Evolutionary conservation across 2,888 invertebrate genomes (phyloP), one percentile per base, ranked within the genome.

Genomic region (Polymixis lichenea): DNA sequence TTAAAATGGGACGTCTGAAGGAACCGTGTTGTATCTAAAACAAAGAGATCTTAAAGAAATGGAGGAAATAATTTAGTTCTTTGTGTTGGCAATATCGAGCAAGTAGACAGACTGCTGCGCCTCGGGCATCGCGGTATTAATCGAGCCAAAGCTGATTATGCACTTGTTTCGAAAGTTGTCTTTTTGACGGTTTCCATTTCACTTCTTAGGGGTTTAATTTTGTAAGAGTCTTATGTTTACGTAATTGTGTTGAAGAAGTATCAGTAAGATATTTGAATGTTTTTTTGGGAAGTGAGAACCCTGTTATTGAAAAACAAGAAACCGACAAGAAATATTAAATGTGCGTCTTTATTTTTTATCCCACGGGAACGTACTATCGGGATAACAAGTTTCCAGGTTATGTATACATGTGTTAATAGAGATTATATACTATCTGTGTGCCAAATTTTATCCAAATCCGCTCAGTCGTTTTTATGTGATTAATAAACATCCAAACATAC

Each of bases 121-220:
- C 94, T 89, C 91, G 93, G 95, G 91, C 92, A 92, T 90, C 91
- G 90, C 90, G 94, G 93, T 96, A 96, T 95, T 96, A 95, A 96
- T 96, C 94, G 95, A 93, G 93, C 90, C 92, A 95, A 95, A 95
- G 95, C 94, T 94, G 95, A 96, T 96, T 95, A 95, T 94, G 90
- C 91, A 91, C 90, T 93, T 93, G 93, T 93, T 92, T 92, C 91
- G 91, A 91, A 90, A 89, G 88, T 89, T 91, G 90, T 91, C 90
- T 74, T 92, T 93, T 92, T 89, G 88, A 91, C 83, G 90, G 90
- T 89, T 91, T 92, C 90, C 89, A 90, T 94, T 92, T 90, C 89
- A 89, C 80, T 89, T 88, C 82, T 86, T 86, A 84, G 73, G 73
- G 73, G 71, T 84, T 85, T 85, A 86, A 88, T 89, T 90, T 88